Base-by-base conservation (phyloP, 2,888 invertebrate genomes). In the Cosmopolites sordidus region DNA sequence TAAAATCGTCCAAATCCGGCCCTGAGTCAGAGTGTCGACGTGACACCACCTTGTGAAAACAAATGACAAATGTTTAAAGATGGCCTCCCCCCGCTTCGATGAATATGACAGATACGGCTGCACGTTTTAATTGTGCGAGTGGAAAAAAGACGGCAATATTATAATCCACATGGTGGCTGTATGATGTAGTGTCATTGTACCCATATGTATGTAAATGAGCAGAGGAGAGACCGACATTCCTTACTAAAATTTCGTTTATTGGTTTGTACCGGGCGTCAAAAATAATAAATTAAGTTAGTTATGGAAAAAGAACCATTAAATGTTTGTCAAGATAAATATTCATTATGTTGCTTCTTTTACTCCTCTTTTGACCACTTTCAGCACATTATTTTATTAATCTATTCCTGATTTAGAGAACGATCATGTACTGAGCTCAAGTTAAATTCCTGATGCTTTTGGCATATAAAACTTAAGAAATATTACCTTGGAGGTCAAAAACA, bases 171-270 rank as follows among this genome's bases (percentile, higher is more conserved):
- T 50, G 46, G 54, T 50, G 50, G 54, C 43, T 55, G 30, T 54
- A 55, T 48, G 55, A 51, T 51, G 51, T 51, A 40, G 48, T 55
- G 55, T 55, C 55, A 55, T 55, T 55, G 55, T 51, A 37, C 55
- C 51, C 55, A 55, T 55, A 47, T 39, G 51, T 55, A 55, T 55
- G 55, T 43, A 55, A 55, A 55, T 55, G 55, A 55, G 14, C 2
- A 22, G 40, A 16, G 18, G 51, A 51, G 51, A 45, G 41, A 15
- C 43, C 33, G 42, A 8, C 17, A 18, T 48, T 30, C 42, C 30
- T 18, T 33, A 41, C 42, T 42, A 48, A 42, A 41, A 42, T 47
- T 47, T 47, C 39, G n/a, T 11, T 33, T 33, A 22, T 22, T 22
- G 22, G 22, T 8, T 22, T 22, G 8, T 22, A 22, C 22, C 22